A percentile compares a stretch with the other conserved stretches of the same genome.
phyloP scores from a whole-genome alignment of 1,140 invertebrate species.

The Teleogryllus occipitalis region DNA sequence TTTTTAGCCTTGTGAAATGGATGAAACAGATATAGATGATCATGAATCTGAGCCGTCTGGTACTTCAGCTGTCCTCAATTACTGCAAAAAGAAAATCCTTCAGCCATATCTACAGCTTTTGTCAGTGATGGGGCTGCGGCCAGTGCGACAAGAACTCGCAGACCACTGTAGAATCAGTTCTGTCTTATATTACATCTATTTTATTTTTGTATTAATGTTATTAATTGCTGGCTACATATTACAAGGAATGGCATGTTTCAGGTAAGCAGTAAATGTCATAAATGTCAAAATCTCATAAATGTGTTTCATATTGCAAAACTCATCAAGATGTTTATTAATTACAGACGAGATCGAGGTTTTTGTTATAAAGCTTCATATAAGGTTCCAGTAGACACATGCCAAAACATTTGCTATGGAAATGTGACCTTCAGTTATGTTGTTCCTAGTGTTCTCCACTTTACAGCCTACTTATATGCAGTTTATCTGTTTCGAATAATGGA shows the following conservation, averaged over 20 bases:
- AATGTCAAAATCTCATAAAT: neutral
- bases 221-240: slow-evolving; percentile 62
- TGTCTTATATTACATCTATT: slow-evolving; percentile 56
- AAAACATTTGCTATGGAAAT: slow-evolving; percentile 57
- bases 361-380: slow-evolving; percentile 47
- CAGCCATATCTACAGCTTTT: slow-evolving; percentile 62
- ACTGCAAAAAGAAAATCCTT: slow-evolving; percentile 71
- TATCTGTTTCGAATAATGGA: slow-evolving; percentile 71
- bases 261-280: slow-evolving; percentile 37
- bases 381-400: slow-evolving; percentile 36
- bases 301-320: neutral
- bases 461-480: slow-evolving; percentile 67
- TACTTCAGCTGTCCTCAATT: slow-evolving; percentile 45
- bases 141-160: slow-evolving; percentile 50
- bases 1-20: neutral
- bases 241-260: slow-evolving; percentile 67
- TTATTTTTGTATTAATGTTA: slow-evolving; percentile 52
- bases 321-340: neutral
- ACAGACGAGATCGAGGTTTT: slow-evolving; percentile 62
- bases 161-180: slow-evolving; percentile 47
- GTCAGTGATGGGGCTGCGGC: slow-evolving; percentile 62
- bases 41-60: neutral
- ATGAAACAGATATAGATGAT: neutral
- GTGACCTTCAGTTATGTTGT: slow-evolving; percentile 66
- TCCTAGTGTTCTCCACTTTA: slow-evolving; percentile 66